These are phyloP conservation scores for Bursaphelenchus okinawaensis DNA, from an alignment of 2,888 invertebrate species.

Conservation along the genomic window DNA sequence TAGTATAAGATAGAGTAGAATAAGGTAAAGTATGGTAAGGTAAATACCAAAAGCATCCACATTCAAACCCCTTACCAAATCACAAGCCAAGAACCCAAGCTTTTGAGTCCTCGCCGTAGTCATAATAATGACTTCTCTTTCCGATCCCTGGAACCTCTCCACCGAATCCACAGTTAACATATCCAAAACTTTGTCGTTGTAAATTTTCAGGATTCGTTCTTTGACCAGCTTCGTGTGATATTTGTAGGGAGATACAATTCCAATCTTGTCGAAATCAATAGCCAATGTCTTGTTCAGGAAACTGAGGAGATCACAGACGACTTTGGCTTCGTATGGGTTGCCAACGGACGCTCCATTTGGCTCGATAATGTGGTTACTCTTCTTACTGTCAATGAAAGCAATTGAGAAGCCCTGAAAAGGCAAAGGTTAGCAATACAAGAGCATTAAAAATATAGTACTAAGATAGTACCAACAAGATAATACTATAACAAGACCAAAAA, in stretches of 20 bases:
- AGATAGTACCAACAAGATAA: too few relatives aligned
- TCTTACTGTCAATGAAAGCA: background rate
- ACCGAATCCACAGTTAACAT: background rate
- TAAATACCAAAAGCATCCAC: background rate
- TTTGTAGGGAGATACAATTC: slow-evolving; percentile 27
- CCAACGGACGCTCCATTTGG: background rate
- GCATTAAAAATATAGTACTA: too few relatives aligned
- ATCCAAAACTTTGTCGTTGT: background rate
- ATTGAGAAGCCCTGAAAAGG: slow-evolving; percentile 11
- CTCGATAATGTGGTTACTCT: background rate
- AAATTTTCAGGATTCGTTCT: background rate
- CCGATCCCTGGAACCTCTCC: slow-evolving; percentile 33
- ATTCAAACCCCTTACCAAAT: slow-evolving; percentile 16
- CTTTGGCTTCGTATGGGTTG: background rate
- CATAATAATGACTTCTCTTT: slow-evolving; percentile 33
- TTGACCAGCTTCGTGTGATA: slow-evolving; percentile 8
- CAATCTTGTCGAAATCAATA: slow-evolving; percentile 6
- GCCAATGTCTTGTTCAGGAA: background rate
- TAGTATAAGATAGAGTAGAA: too few relatives aligned
- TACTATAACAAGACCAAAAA: too few relatives aligned
- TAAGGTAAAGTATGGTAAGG: too few relatives aligned
- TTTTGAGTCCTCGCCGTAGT: slow-evolving; percentile 28
- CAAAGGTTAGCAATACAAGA: background rate
- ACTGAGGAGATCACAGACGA: background rate
- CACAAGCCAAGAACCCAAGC: slow-evolving; percentile 25